These are phyloP conservation scores for Halisarca cf. caerulea DNA, from an alignment of 37 sponge, comb jelly and placozoan species.

Conservation along the genomic window DNA sequence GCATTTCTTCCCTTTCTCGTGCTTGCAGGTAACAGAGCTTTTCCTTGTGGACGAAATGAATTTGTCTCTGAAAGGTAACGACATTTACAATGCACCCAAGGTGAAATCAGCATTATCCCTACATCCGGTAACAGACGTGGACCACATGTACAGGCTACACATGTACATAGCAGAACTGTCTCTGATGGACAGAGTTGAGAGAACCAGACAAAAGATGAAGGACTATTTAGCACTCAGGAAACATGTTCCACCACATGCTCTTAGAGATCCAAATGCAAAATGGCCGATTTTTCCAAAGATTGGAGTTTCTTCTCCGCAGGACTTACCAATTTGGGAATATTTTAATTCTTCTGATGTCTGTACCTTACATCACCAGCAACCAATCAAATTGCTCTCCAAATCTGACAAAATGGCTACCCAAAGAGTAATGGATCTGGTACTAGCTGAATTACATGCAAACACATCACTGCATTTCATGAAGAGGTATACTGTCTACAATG, in stretches of 20 bases:
- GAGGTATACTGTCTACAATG: background rate
- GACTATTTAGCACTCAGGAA: background rate
- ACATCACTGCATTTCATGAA: background rate
- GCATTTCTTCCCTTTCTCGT: too few relatives aligned
- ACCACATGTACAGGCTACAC: background rate
- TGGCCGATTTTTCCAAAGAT: background rate
- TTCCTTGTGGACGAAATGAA: too few relatives aligned
- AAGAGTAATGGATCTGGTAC: background rate
- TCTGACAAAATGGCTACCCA: background rate
- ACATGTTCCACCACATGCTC: background rate
- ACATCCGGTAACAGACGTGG: too few relatives aligned
- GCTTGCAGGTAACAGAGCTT: too few relatives aligned
- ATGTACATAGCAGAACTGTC: background rate
- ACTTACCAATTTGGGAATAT: background rate
- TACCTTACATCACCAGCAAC: background rate
- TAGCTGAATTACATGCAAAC: background rate
- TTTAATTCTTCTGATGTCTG: background rate
- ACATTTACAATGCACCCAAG: too few relatives aligned
- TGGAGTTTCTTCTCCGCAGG: background rate
- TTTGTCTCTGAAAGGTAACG: too few relatives aligned
- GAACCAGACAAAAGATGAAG: background rate
- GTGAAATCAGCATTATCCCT: too few relatives aligned
- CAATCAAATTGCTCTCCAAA: background rate
- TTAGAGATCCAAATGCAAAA: background rate
- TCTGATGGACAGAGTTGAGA: background rate